Percentiles rank a stretch among this genome's conserved stretches.
Conservation (phyloP, 2,888 invertebrate genomes). For the Spodoptera picta region DNA sequence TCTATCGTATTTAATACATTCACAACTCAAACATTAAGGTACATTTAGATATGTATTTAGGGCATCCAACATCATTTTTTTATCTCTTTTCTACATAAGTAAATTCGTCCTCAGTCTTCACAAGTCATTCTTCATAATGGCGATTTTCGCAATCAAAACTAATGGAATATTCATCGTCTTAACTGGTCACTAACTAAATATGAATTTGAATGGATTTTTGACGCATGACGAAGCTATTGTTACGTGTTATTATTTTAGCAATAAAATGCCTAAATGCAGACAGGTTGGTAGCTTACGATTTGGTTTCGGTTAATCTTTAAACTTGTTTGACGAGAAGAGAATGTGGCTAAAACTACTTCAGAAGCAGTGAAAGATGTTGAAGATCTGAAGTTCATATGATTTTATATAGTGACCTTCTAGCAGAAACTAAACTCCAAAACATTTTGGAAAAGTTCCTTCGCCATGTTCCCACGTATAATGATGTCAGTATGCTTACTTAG, state of each 20-base stretch:
- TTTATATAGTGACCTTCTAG: too few relatives aligned
- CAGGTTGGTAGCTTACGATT: conserved; percentile 1
- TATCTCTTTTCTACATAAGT: too few relatives aligned
- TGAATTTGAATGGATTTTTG: conserved; percentile 41
- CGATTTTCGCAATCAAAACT: conserved; percentile 10
- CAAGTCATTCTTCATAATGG: background rate
- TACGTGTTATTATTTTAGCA: conserved; percentile 35
- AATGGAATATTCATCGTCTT: conserved; percentile 28
- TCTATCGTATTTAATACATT: too few relatives aligned
- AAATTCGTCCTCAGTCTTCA: too few relatives aligned
- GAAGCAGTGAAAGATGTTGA: too few relatives aligned
- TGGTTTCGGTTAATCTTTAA: background rate
- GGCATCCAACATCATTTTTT: too few relatives aligned
- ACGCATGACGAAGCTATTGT: conserved; percentile 45
- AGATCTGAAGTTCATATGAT: too few relatives aligned
- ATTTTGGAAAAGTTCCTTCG: background rate
- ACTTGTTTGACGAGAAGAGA: background rate
- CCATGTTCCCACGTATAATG: conserved; percentile 7
- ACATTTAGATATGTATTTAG: too few relatives aligned
- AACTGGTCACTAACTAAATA: conserved; percentile 44
- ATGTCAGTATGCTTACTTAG: conserved; percentile 14
- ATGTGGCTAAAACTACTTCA: too few relatives aligned
- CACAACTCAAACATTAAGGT: too few relatives aligned
- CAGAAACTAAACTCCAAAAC: background rate
- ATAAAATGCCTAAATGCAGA: conserved; percentile 16